Conservation (phyloP, 1,140 invertebrate species). For the Pentalonia nigronervosa region DNA sequence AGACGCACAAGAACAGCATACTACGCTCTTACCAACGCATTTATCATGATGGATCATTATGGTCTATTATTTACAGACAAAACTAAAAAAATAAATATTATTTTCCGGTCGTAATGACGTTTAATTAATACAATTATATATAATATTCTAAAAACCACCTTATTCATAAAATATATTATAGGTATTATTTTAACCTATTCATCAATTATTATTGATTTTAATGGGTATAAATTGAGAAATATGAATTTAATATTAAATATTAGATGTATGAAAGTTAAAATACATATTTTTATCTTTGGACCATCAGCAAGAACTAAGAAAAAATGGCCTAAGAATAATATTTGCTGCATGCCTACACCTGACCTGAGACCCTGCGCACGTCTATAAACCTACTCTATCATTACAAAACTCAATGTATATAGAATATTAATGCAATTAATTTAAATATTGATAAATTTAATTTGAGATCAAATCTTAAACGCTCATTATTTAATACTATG, state of each 20-base stretch:
- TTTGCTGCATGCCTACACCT: not conserved
- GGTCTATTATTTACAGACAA: too few relatives aligned
- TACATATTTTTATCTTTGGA: not conserved
- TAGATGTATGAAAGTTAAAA: not conserved
- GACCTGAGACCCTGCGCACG: not conserved
- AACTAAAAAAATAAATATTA: too few relatives aligned
- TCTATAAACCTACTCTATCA: not conserved
- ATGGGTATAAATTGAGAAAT: not conserved
- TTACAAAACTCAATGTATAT: not conserved
- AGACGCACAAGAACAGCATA: too few relatives aligned
- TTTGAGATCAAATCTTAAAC: too few relatives aligned
- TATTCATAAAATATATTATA: too few relatives aligned
- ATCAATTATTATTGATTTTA: not conserved
- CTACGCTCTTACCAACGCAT: too few relatives aligned
- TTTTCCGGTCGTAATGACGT: too few relatives aligned
- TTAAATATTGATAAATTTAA: not conserved
- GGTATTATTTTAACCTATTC: not conserved
- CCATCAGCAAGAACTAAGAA: not conserved
- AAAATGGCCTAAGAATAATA: not conserved
- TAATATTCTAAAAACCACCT: too few relatives aligned
- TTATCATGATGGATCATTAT: too few relatives aligned
- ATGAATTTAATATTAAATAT: not conserved
- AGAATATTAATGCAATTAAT: not conserved
- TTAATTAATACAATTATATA: too few relatives aligned
- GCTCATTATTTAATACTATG: not conserved